A percentile compares a stretch with the other conserved stretches of the same genome.
phyloP scores from a whole-genome alignment of 2,113 vertebrate species.

The Spilogale gracilis region DNA sequence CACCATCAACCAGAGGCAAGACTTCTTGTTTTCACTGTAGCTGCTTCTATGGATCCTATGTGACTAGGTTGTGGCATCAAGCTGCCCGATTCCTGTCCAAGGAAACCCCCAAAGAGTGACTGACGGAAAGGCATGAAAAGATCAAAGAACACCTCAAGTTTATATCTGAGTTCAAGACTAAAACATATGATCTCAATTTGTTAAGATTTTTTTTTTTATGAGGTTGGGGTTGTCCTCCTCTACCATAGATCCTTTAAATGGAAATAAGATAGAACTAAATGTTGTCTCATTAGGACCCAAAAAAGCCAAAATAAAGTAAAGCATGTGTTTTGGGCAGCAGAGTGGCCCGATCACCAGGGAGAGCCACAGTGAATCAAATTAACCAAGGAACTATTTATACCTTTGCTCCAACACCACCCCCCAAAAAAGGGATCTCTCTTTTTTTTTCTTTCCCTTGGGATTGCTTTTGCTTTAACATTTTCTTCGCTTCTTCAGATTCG shows the following conservation, averaged over 20 bases:
- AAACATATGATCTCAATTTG: neutral
- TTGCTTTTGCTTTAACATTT: neutral
- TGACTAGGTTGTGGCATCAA: neutral
- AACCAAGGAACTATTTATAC: neutral
- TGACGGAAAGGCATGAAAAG: neutral
- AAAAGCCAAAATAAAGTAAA: slow-evolving; percentile 25
- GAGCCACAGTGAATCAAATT: neutral
- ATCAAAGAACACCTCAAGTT: neutral
- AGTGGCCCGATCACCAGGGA: neutral
- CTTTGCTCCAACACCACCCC: neutral
- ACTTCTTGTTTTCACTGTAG: too few relatives aligned
- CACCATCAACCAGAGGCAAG: neutral
- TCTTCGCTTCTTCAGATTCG: neutral
- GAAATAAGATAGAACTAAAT: neutral
- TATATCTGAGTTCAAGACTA: neutral
- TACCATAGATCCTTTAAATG: neutral
- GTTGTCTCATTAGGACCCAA: neutral
- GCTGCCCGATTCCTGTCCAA: neutral
- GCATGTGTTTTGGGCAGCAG: neutral
- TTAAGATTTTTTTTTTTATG: neutral
- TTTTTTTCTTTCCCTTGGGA: neutral
- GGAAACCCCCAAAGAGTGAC: neutral
- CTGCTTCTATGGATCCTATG: neutral
- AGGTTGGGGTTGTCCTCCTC: neutral
- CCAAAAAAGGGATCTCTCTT: too few relatives aligned